A percentile compares a stretch with the other conserved stretches of the same genome.
Conservation (phyloP, 2,797 vertebrate species). For the Liasis olivaceus region DNA sequence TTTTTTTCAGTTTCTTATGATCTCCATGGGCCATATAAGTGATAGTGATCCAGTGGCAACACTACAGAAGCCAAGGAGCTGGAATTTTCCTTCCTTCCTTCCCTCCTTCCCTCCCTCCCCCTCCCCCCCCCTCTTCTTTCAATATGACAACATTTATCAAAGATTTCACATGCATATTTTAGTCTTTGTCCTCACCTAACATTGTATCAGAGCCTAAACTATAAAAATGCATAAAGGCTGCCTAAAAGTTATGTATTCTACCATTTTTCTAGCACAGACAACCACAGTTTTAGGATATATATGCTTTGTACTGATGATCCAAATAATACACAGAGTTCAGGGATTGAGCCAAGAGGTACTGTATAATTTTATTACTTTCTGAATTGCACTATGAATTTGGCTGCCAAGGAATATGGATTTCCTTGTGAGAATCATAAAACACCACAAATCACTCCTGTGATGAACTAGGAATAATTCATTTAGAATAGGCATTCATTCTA, state of each 20-base stretch:
- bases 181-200: neutral
- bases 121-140: neutral
- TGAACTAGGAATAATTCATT: neutral
- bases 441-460: neutral
- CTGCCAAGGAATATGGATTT: neutral
- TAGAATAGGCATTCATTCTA: neutral
- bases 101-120: too few relatives aligned
- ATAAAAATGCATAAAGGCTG: neutral
- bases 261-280: neutral
- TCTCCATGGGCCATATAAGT: neutral
- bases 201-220: neutral
- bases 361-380: neutral
- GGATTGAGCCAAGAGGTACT: neutral
- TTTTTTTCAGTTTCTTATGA: neutral
- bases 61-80: neutral
- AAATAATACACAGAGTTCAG: neutral
- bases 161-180: neutral
- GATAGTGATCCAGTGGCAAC: neutral
- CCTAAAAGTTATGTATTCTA: neutral
- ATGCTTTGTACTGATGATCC: neutral
- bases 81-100: neutral
- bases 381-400: neutral
- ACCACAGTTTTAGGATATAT: neutral
- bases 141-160: neutral
- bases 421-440: neutral